Base-by-base conservation (phyloP, 2,888 invertebrate species). In the Lissocephala sabroskyi region DNA sequence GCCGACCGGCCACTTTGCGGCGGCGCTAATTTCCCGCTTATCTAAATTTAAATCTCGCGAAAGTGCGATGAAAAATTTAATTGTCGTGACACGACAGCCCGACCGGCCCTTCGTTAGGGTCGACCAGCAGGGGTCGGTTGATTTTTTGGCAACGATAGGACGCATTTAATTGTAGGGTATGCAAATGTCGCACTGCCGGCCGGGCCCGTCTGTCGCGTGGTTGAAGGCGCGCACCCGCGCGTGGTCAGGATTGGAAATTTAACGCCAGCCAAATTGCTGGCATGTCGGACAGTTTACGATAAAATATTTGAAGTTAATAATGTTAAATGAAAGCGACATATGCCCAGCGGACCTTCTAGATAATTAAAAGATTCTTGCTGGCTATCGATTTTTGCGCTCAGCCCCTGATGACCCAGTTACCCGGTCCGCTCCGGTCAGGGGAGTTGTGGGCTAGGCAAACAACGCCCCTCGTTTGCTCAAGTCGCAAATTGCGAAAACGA, bases 21-120 rank as follows among this genome's bases (percentile, higher is more conserved):
- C 56, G 18, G 62, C 65, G 80, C 81, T 81, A 81, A 81, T 81
- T 81, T 80, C 67, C 64, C 62, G 61, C 66, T 74, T 81, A 81
- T 81, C 81, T 80, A 71, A 76, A 78, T 71, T 68, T 62, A 68
- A 68, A 79, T 79, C 79, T 63, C 54, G 65, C 62, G 52, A 68
- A 75, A 71, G 68, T 61, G 67, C 71, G 59, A 26, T 71, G 67
- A 52, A 51, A 57, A 60, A 63, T 71, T 71, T 71, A 71, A 71
- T 71, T 71, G 71, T 71, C 67, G 65, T 71, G 73, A 71, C 73
- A 67, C 52, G 63, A 62, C 75, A 74, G 14, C 41, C 10, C 35
- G 23, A 49, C 43, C 23, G 37, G 29, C 45, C 7, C 7, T 23
- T n/a, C 5, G 14, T 30, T 29, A 30, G 30, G 37, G 30, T 10